Conservation (phyloP, 2,113 vertebrate genomes). For the Catharus fuscescens region DNA sequence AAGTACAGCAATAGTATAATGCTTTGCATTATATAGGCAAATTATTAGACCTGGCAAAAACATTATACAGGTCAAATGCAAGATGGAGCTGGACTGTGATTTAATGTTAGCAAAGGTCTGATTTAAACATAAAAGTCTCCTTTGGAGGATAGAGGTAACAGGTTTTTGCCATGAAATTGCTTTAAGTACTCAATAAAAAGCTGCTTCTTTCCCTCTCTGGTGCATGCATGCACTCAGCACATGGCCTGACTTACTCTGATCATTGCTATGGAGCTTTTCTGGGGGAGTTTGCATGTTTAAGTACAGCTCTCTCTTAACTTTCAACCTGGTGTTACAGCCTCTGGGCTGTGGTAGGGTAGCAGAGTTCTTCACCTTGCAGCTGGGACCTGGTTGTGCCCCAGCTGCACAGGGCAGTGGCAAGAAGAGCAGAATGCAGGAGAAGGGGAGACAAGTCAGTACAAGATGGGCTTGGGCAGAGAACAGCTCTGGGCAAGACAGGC, state of each 20-base stretch:
- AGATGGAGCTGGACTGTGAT: not conserved
- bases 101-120: not conserved
- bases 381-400: not conserved
- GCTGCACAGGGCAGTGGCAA: accelerated
- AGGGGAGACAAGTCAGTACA: not conserved
- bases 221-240: not conserved
- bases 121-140: not conserved
- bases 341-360: not conserved
- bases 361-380: not conserved
- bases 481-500: not conserved
- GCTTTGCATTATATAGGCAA: not conserved
- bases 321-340: not conserved
- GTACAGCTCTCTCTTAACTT: not conserved
- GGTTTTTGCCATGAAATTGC: not conserved
- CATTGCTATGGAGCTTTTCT: not conserved
- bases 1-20: not conserved
- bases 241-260: not conserved
- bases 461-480: not conserved
- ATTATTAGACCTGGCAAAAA: not conserved
- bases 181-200: not conserved
- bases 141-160: not conserved
- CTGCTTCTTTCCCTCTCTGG: not conserved
- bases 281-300: not conserved
- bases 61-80: not conserved
- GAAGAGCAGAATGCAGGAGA: not conserved